phyloP scores from a whole-genome alignment of 2,113 vertebrate genomes.

The Amphilophus citrinellus region DNA sequence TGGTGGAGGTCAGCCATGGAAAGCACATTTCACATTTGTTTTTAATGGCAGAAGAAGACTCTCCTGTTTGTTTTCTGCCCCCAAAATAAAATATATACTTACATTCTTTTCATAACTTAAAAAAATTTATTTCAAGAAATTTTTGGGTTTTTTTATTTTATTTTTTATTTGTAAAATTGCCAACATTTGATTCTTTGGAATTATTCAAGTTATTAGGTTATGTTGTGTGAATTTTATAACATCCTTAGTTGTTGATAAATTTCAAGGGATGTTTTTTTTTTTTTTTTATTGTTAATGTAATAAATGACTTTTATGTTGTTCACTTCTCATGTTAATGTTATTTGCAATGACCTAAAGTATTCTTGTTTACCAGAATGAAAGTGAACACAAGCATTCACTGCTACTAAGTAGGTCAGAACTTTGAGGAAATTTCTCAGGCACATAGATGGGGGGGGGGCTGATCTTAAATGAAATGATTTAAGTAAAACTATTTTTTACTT shows the following conservation, averaged over 20 bases:
- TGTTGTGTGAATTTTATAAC: too few relatives aligned
- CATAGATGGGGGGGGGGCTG: background rate
- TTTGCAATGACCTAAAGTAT: background rate
- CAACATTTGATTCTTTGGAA: background rate
- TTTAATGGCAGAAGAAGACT: background rate
- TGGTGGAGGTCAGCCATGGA: background rate
- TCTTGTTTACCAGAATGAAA: background rate
- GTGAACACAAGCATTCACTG: background rate
- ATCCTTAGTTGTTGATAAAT: background rate
- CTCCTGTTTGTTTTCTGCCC: background rate
- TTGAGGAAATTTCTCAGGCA: slow-evolving; percentile 5
- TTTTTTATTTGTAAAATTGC: background rate
- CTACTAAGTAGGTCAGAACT: slow-evolving; percentile 25
- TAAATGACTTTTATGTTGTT: background rate
- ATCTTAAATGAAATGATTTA: slow-evolving; percentile 3
- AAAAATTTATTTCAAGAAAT: background rate
- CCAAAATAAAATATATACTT: background rate
- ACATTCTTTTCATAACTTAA: background rate
- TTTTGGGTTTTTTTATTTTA: background rate
- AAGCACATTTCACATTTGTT: background rate
- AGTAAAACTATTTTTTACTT: background rate
- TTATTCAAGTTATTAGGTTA: background rate
- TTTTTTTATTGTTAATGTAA: background rate
- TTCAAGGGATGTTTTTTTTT: background rate
- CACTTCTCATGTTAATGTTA: background rate